These are phyloP conservation scores for Perizoma flavofasciatum DNA, from an alignment of 2,888 invertebrate species.

Conservation along the genomic window DNA sequence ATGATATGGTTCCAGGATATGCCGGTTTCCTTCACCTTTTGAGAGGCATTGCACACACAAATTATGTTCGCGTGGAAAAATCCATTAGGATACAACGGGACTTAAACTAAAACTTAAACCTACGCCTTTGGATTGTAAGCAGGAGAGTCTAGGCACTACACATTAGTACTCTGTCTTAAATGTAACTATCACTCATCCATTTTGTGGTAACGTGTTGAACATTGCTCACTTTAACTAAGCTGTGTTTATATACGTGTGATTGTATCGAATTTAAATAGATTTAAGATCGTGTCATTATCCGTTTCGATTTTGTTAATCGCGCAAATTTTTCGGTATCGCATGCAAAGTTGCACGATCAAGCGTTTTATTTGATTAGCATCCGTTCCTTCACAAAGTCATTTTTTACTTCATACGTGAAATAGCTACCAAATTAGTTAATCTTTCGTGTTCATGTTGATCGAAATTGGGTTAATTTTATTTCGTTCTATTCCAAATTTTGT, in stretches of 20 bases:
- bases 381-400: conserved; percentile 19
- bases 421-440: neutral
- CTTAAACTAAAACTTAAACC: too few relatives aligned
- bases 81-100: too few relatives aligned
- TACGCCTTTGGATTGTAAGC: too few relatives aligned
- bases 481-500: neutral
- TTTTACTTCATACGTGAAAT: conserved; percentile 8
- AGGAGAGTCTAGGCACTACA: too few relatives aligned
- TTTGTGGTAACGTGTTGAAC: too few relatives aligned
- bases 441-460: conserved; percentile 1
- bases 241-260: conserved; percentile 48
- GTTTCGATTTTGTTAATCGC: conserved; percentile 38
- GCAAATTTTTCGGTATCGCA: conserved; percentile 28
- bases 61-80: too few relatives aligned
- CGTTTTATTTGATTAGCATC: conserved; percentile 21
- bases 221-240: too few relatives aligned
- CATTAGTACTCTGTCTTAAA: too few relatives aligned
- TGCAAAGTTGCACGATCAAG: conserved; percentile 25
- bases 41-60: too few relatives aligned
- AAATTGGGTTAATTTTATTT: conserved; percentile 3
- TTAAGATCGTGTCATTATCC: conserved; percentile 48
- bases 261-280: conserved; percentile 55
- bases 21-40: too few relatives aligned
- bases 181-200: too few relatives aligned
- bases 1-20: too few relatives aligned